A percentile compares a stretch with the other conserved stretches of the same genome.
phyloP scores from a whole-genome alignment of 2,888 invertebrate species.

The Diploptera punctata region DNA sequence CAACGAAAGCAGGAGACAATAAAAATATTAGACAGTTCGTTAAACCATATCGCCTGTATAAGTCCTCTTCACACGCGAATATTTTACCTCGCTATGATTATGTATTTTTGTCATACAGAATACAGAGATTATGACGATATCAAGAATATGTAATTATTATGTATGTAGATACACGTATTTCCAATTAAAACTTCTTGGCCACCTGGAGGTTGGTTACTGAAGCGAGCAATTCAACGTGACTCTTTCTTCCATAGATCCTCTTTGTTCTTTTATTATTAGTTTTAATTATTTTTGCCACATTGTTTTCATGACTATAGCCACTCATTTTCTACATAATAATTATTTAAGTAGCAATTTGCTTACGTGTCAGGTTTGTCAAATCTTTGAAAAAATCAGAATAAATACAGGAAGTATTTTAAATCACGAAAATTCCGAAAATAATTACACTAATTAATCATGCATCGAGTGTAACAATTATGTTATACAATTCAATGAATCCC shows the following conservation, averaged over 20 bases:
- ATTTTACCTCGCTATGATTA: neutral
- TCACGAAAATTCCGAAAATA: too few relatives aligned
- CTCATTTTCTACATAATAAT: too few relatives aligned
- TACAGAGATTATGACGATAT: neutral
- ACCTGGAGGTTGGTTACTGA: constrained; percentile 25
- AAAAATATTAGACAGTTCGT: constrained; percentile 17
- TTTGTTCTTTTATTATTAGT: neutral
- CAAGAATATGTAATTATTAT: constrained; percentile 15
- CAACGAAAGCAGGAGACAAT: neutral
- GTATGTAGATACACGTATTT: neutral
- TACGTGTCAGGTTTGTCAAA: too few relatives aligned
- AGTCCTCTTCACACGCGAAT: constrained; percentile 11
- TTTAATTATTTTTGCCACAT: constrained; percentile 7
- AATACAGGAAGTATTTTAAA: too few relatives aligned
- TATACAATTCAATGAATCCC: too few relatives aligned
- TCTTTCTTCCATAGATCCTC: constrained; percentile 16
- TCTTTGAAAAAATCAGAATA: too few relatives aligned
- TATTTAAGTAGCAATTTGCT: neutral
- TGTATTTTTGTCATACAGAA: neutral
- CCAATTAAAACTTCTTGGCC: constrained; percentile 11
- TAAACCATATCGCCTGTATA: constrained; percentile 16
- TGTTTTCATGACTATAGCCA: too few relatives aligned
- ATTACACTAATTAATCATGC: too few relatives aligned
- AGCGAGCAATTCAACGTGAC: neutral
- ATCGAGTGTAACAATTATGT: too few relatives aligned